A percentile compares a stretch with the other conserved stretches of the same genome.
Conservation (phyloP, 2,113 vertebrate genomes). For the Peucedramus taeniatus region DNA sequence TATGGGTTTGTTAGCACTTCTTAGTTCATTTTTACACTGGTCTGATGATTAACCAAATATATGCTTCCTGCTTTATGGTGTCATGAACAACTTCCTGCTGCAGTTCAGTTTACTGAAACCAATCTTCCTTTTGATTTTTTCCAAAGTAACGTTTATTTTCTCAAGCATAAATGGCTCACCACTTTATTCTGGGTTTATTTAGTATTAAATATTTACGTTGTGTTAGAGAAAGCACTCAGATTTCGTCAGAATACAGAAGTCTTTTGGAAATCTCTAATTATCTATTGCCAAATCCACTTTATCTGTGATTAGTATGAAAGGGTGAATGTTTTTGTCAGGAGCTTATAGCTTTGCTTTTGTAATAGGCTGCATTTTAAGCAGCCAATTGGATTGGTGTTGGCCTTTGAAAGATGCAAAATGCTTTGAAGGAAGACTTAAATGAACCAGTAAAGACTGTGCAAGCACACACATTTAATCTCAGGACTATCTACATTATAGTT, state of each 20-base stretch:
- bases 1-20: not conserved
- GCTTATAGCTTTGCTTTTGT: conserved; percentile 61
- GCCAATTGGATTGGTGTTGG: conserved; percentile 40
- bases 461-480: conserved; percentile 37
- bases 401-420: conserved; percentile 51
- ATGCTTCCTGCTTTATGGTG: not conserved
- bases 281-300: conserved; percentile 45
- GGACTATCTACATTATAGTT: conserved; percentile 25
- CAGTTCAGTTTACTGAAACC: conserved; percentile 9
- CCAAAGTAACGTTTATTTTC: not conserved
- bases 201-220: not conserved
- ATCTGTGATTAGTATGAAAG: conserved; percentile 61
- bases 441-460: conserved; percentile 30
- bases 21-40: not conserved
- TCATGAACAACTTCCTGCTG: conserved; percentile 34
- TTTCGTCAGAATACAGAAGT: conserved; percentile 3
- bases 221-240: not conserved
- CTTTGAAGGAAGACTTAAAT: conserved; percentile 64
- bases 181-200: not conserved
- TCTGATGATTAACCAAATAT: conserved; percentile 37
- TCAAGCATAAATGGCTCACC: not conserved
- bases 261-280: conserved; percentile 50
- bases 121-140: not conserved
- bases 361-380: conserved; percentile 54
- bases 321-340: conserved; percentile 58